Base-by-base conservation (phyloP, 2,113 vertebrate genomes). In the Hemicordylus capensis region DNA sequence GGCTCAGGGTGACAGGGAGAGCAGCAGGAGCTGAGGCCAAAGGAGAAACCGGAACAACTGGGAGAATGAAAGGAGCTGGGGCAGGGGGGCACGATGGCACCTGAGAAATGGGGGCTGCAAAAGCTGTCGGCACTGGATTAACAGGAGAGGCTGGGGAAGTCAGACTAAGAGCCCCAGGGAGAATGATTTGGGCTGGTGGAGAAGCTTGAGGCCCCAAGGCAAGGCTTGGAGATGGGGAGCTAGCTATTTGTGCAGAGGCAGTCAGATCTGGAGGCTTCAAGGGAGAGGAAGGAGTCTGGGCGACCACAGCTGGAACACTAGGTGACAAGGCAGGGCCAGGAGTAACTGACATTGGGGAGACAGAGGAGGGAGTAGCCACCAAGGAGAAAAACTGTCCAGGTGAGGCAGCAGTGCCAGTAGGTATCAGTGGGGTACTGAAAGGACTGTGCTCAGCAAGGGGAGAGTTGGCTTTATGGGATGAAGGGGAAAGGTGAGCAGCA, bases 391-490 rank as follows among this genome's bases (percentile, higher is more conserved):
- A 19, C 67, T 82, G 67, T 94, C 81, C 95, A 96, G 94, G 95
- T 92, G 92, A 93, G 81, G 95, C 94, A 70, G 96, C 92, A 92
- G 96, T 94, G 90, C 95, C 96, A 94, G 96, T 94, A 80, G 88
- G 77, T 83, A 92, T 93, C 95, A 88, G 94, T 94, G 80, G 95
- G 59, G 84, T 86, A 46, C 28, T 84, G 42, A 81, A 69, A 66
- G 92, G 85, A 48, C 66, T 89, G 4, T 48, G 39, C 31, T 46
- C 70, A 66, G 59, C 34, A 89, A 84, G 76, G 89, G 85, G 34
- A 64, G 95, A 93, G 95, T 97, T 95, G 94, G 96, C 91, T 93
- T 96, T 95, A 91, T 95, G 86, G 84, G 97, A 96, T 88, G 94
- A 93, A 89, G 94, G 72, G 89, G 95, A 93, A 94, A 96, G 84